Conservation (phyloP, 2,888 invertebrate species). For the Aphodius granarius region DNA sequence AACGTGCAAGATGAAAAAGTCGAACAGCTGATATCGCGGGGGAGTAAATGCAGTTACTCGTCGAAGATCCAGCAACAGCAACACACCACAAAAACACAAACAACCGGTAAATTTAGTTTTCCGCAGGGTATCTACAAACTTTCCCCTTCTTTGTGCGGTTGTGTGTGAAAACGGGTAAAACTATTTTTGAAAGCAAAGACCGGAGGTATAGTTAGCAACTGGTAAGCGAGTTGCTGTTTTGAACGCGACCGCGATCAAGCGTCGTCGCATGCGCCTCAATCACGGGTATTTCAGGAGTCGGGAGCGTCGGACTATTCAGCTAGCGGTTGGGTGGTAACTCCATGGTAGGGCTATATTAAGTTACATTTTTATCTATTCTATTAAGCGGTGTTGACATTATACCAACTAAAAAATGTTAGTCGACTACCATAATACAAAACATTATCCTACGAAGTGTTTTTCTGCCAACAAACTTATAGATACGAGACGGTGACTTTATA, state of each 20-base stretch:
- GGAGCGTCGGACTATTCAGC: conserved; percentile 3
- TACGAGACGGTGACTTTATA: too few relatives aligned
- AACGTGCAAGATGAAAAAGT: neutral
- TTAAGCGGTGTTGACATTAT: neutral
- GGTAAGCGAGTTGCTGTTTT: neutral
- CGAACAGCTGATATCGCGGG: neutral
- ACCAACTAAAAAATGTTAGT: too few relatives aligned
- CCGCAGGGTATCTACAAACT: neutral
- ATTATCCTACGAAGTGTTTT: too few relatives aligned
- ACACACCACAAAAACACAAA: neutral
- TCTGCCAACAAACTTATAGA: too few relatives aligned
- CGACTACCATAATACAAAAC: too few relatives aligned
- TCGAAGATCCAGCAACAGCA: neutral
- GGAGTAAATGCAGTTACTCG: neutral
- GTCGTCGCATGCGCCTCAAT: conserved; percentile 9
- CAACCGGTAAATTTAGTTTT: neutral
- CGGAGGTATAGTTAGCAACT: conserved; percentile 11
- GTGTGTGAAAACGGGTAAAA: conserved; percentile 4
- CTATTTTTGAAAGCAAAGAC: conserved; percentile 14
- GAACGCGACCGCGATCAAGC: conserved; percentile 5
- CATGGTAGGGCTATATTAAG: conserved; percentile 7
- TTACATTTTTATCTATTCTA: conserved; percentile 12
- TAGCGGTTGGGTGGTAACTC: neutral
- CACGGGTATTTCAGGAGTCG: conserved; percentile 8
- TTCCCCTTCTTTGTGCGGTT: neutral